A percentile compares a stretch with the other conserved stretches of the same genome.
Conservation (phyloP, 2,888 invertebrate genomes). For the Trissoscelio sp. region DNA sequence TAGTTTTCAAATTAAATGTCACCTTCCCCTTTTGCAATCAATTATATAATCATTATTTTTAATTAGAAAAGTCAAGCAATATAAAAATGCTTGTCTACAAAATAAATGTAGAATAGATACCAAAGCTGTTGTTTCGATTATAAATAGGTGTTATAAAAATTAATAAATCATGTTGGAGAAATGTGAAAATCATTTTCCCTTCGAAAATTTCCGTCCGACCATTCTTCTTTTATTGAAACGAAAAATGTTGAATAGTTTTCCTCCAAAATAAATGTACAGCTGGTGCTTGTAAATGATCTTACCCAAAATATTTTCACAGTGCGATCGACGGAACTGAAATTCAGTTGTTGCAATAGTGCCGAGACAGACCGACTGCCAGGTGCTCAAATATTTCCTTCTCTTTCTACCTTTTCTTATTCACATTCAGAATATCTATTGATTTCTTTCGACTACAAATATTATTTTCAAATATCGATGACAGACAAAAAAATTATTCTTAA, state of each 20-base stretch:
- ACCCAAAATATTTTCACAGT: conserved; percentile 27
- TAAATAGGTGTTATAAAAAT: too few species aligned
- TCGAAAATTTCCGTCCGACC: too few species aligned
- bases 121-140: too few species aligned
- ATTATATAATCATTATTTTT: background rate
- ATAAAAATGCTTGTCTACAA: too few species aligned
- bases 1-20: background rate
- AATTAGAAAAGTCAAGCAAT: too few species aligned
- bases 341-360: conserved; percentile 23
- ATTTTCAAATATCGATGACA: background rate
- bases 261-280: conserved; percentile 6
- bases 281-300: conserved; percentile 30
- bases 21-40: background rate
- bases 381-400: conserved; percentile 40
- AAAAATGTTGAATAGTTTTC: background rate
- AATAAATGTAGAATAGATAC: too few species aligned
- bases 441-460: conserved; percentile 10
- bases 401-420: conserved; percentile 29
- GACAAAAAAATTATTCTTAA: background rate
- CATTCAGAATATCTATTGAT: too few species aligned
- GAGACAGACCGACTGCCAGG: conserved; percentile 31
- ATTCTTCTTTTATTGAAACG: too few species aligned
- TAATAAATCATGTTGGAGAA: too few species aligned
- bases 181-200: too few species aligned
- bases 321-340: conserved; percentile 27